Evolutionary conservation across 2,113 vertebrate species (phyloP), one percentile per base, ranked within the genome.

Genomic region (Gallinago undulata): DNA sequence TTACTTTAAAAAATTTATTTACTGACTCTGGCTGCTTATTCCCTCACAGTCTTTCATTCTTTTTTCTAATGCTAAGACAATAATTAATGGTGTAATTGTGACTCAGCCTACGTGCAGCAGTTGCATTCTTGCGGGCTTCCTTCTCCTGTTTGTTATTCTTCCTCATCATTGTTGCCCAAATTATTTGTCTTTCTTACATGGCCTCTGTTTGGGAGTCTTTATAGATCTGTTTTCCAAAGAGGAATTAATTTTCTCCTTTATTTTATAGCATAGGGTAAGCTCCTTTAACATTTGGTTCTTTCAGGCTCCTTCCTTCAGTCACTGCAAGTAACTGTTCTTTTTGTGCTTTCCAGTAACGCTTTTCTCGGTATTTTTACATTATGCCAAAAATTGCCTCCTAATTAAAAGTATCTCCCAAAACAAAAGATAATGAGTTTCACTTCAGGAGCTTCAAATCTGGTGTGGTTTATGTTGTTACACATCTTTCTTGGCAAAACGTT

Each of bases 41-140:
- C 55, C 55, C 9, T 89, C 50, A 1, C 31, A 43, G 60, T 64
- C 56, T 92, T 77, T 70, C 6, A 57, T 81, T 84, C 57, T 48
- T 78, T 45, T 81, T 64, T 19, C 43, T 25, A 10, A n/a, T 41
- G 50, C 45, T n/a, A 73, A 80, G 63, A 60, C 37, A 77, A 0
- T 87, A 59, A 91, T 85, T 88, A 78, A 50, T 76, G 48, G n/a
- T 89, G 51, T 24, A 10, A 19, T 33, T 76, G n/a, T 91, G 84
- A 53, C 66, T 73, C 62, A 78, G n/a, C 22, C 30, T 6, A 11
- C 78, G 27, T 75, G 30, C 35, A 60, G 57, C 45, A 66, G 1
- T 15, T 85, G 18, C 50, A 25, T 95, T 79, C 66, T 77, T 90
- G 67, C 10, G 27, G 75, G 30, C 41, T 88, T 95, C 72, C 59